These are phyloP conservation scores for Oncorhynchus tshawytscha DNA, from an alignment of 2,113 vertebrate species.

Conservation along the genomic window DNA sequence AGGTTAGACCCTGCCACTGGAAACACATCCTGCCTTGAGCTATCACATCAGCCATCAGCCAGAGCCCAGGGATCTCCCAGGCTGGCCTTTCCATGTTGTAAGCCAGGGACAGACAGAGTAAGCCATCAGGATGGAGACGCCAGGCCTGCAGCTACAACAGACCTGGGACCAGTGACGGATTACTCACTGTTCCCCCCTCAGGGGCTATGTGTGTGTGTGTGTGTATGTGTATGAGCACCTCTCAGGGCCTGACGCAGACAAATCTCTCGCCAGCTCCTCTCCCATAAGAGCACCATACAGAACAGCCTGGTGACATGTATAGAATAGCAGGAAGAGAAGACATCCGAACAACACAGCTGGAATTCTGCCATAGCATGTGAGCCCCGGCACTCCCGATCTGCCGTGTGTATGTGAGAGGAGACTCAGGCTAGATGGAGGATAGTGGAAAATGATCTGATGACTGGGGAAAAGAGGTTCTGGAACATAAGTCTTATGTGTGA, in stretches of 20 bases:
- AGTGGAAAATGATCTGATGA: constrained; percentile 23
- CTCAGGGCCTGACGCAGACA: constrained; percentile 40
- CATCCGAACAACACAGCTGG: constrained; percentile 53
- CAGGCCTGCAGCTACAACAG: neutral
- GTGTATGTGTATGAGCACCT: constrained; percentile 42
- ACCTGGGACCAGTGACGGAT: neutral
- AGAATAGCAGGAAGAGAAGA: constrained; percentile 70
- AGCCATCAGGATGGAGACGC: constrained; percentile 19
- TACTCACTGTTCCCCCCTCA: neutral
- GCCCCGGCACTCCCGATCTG: constrained; percentile 35
- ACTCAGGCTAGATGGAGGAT: constrained; percentile 17
- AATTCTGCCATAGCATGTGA: constrained; percentile 53
- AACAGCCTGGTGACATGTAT: constrained; percentile 66
- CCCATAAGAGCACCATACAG: constrained; percentile 45
- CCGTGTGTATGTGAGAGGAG: constrained; percentile 16
- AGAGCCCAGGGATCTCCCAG: constrained; percentile 45
- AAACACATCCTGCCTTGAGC: constrained; percentile 65
- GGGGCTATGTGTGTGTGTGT: neutral
- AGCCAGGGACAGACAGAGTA: constrained; percentile 46
- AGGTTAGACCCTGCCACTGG: constrained; percentile 63
- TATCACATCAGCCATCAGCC: constrained; percentile 60
- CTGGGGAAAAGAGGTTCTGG: neutral
- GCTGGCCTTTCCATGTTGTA: constrained; percentile 58
- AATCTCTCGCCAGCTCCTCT: constrained; percentile 55
- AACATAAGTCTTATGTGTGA: constrained; percentile 11